phyloP scores from a whole-genome alignment of 2,113 vertebrate species.

The Procavia capensis region DNA sequence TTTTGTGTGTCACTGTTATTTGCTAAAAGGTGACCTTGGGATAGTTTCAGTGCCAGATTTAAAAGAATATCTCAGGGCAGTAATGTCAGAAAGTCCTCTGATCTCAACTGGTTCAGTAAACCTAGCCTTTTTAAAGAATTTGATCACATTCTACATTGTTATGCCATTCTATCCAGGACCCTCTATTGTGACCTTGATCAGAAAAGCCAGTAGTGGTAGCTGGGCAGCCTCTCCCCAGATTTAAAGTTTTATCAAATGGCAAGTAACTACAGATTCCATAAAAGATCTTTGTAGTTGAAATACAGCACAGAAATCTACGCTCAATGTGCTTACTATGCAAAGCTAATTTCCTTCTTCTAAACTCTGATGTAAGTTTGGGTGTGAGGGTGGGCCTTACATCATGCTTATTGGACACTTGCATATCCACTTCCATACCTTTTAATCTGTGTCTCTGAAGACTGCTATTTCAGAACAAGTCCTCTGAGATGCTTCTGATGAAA shows the following conservation, averaged over 20 bases:
- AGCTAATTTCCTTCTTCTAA: conserved; percentile 26
- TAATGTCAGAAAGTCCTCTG: no score
- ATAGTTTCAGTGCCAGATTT: no score
- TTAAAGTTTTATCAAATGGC: neutral
- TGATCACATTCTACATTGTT: no score
- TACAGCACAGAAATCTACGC: neutral
- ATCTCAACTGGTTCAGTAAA: no score
- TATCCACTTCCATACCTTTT: neutral
- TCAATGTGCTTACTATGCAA: neutral
- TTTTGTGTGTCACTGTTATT: no score
- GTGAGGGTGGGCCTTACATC: neutral
- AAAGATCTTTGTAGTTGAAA: neutral
- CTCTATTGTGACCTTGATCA: neutral
- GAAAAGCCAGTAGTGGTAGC: neutral
- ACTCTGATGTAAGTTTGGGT: neutral
- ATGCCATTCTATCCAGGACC: neutral
- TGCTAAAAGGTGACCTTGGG: no score
- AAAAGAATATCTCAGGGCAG: no score
- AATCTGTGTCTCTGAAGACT: neutral
- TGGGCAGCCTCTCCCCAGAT: neutral
- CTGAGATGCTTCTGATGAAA: neutral
- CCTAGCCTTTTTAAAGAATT: no score
- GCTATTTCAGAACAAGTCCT: conserved; percentile 2
- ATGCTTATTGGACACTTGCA: neutral
- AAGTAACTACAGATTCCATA: neutral